Percentiles rank a stretch among this genome's conserved stretches.
Evolutionary conservation across 2,113 vertebrate genomes (phyloP).

Genomic region (Catharus minimus): DNA sequence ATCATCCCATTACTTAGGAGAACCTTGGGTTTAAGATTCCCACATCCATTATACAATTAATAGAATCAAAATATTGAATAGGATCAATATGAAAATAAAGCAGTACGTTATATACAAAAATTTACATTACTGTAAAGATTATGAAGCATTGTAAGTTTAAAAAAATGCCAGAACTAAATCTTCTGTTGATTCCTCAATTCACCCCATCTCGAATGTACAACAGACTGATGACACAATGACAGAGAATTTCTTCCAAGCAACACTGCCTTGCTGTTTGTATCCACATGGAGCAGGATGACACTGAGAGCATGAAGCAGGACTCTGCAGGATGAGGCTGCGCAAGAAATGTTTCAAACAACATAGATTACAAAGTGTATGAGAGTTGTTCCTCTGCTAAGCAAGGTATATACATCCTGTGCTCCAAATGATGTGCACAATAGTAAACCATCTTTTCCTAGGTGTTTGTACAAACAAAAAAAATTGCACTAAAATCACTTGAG

Average conservation of each 20-base stretch:
- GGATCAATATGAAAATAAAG: neutral
- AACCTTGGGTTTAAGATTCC: neutral
- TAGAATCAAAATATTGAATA: neutral
- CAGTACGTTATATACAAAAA: neutral
- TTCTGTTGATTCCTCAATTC: neutral
- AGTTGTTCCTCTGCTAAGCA: neutral
- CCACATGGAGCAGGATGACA: neutral
- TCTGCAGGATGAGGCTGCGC: neutral
- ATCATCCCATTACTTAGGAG: neutral
- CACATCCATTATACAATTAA: neutral
- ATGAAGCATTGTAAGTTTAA: neutral
- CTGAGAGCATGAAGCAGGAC: no score
- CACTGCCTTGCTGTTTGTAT: neutral
- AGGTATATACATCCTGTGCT: neutral
- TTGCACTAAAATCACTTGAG: neutral
- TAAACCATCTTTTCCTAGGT: neutral
- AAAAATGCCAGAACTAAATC: neutral
- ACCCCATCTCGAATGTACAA: neutral
- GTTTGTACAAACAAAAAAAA: neutral
- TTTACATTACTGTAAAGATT: neutral
- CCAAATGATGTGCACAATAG: neutral
- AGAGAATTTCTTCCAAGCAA: neutral
- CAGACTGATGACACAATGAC: neutral
- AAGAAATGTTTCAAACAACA: neutral
- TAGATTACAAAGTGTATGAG: accelerated